Conservation (phyloP, 2,797 vertebrate species). For the Chaunax sp. region DNA sequence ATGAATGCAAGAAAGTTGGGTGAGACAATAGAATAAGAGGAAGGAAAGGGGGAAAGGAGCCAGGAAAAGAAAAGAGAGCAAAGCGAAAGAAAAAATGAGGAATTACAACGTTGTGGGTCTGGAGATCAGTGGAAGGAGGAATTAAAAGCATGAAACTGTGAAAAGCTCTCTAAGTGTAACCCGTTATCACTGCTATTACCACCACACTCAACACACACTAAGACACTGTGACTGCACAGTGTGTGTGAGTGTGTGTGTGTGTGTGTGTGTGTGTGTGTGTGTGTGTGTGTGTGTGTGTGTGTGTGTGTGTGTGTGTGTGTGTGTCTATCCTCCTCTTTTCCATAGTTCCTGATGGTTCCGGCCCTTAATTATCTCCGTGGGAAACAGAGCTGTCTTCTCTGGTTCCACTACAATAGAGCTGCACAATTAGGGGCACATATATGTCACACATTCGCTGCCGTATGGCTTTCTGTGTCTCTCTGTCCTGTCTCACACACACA, state of each 20-base stretch:
- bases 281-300: conserved; percentile 32
- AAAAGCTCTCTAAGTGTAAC: conserved; percentile 73
- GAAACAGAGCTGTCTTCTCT: conserved; percentile 82
- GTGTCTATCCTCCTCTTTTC: conserved; percentile 74
- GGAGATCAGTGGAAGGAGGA: conserved; percentile 46
- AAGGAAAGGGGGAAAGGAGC: background rate
- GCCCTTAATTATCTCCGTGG: conserved; percentile 81
- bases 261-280: conserved; percentile 42
- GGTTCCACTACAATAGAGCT: conserved; percentile 83
- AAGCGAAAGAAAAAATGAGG: background rate
- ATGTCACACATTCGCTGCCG: conserved; percentile 64
- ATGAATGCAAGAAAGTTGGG: background rate
- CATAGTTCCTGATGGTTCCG: conserved; percentile 80
- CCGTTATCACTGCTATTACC: conserved; percentile 76
- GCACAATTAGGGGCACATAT: conserved; percentile 77
- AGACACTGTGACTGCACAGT: conserved; percentile 36
- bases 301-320: conserved; percentile 38
- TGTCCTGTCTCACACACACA: conserved; percentile 28
- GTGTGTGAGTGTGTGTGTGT: conserved; percentile 29
- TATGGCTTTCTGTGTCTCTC: conserved; percentile 44
- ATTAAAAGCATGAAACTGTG: conserved; percentile 64
- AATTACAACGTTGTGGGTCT: conserved; percentile 46
- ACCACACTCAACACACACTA: conserved; percentile 57
- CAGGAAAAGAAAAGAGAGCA: background rate
- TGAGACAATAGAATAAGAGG: background rate